These are phyloP conservation scores for Anguilla megastoma DNA, from an alignment of 2,797 vertebrate species.

Conservation along the genomic window DNA sequence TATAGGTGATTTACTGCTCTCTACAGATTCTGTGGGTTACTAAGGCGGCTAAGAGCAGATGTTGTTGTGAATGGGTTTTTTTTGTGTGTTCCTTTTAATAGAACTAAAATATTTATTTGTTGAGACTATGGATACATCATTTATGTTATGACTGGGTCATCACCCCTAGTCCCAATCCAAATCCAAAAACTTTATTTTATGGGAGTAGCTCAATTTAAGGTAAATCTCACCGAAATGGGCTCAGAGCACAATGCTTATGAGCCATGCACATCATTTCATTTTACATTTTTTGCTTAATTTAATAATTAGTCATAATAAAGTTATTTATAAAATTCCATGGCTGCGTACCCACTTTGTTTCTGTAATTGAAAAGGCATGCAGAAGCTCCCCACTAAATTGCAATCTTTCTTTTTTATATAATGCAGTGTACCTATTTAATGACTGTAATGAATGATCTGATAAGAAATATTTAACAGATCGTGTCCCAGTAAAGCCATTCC, in stretches of 20 bases:
- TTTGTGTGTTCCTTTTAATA: slow-evolving; percentile 43
- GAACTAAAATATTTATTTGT: slow-evolving; percentile 65
- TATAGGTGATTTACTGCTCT: slow-evolving; percentile 66
- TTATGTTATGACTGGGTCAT: background rate
- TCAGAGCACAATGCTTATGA: background rate
- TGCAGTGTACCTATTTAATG: slow-evolving; percentile 40
- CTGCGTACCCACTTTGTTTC: slow-evolving; percentile 24
- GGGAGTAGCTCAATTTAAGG: background rate
- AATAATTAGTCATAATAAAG: slow-evolving; percentile 51
- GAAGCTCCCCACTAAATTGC: slow-evolving; percentile 24
- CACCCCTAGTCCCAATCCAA: background rate
- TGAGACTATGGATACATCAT: slow-evolving; percentile 52
- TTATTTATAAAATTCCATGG: slow-evolving; percentile 40
- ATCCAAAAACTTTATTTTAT: background rate
- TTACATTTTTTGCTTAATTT: slow-evolving; percentile 27
- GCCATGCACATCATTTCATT: background rate
- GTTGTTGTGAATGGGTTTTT: slow-evolving; percentile 63
- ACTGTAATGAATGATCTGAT: background rate
- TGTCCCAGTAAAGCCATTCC: slow-evolving; percentile 65
- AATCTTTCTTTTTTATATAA: slow-evolving; percentile 38
- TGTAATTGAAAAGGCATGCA: background rate
- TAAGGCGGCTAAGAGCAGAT: slow-evolving; percentile 41
- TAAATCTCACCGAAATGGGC: background rate
- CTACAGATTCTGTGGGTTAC: slow-evolving; percentile 57
- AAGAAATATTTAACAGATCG: slow-evolving; percentile 60